These are phyloP conservation scores for Odontamblyopus lacepedii DNA, from an alignment of 2,797 vertebrate genomes.

Conservation along the genomic window DNA sequence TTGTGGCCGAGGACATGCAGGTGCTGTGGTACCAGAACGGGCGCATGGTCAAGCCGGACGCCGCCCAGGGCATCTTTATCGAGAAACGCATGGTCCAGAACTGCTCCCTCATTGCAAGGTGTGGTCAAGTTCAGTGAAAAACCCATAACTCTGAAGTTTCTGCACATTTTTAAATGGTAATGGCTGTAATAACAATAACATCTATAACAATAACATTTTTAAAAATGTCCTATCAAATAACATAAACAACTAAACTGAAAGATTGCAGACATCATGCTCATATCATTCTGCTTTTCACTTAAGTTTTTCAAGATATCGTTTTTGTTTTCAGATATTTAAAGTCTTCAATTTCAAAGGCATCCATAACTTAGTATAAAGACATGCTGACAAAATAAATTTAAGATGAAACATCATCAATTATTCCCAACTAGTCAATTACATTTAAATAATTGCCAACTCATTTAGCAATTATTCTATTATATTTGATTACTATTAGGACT, in stretches of 20 bases:
- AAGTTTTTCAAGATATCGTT: not conserved
- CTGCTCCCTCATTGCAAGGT: conserved; percentile 95
- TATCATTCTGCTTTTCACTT: not conserved
- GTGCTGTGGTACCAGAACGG: conserved; percentile 98
- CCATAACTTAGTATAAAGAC: too few relatives aligned
- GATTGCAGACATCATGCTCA: not conserved
- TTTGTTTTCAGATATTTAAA: not conserved
- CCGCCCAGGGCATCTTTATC: conserved; percentile 92
- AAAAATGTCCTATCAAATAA: too few relatives aligned
- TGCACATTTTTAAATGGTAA: too few relatives aligned
- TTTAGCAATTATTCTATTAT: too few relatives aligned
- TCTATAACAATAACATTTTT: too few relatives aligned
- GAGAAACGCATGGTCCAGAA: conserved; percentile 97
- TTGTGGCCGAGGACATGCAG: conserved; percentile 96
- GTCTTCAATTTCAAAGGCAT: not conserved
- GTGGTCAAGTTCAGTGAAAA: not conserved
- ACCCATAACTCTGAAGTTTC: not conserved
- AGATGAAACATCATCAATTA: too few relatives aligned
- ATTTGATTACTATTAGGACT: too few relatives aligned
- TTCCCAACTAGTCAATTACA: too few relatives aligned
- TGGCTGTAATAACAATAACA: too few relatives aligned
- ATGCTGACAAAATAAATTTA: too few relatives aligned
- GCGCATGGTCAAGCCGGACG: conserved; percentile 89
- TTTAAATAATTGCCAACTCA: too few relatives aligned
- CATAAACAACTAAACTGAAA: not conserved